Percentiles rank a stretch among this genome's conserved stretches.
phyloP scores from a whole-genome alignment of 2,797 vertebrate species.

The Trichosurus vulpecula region DNA sequence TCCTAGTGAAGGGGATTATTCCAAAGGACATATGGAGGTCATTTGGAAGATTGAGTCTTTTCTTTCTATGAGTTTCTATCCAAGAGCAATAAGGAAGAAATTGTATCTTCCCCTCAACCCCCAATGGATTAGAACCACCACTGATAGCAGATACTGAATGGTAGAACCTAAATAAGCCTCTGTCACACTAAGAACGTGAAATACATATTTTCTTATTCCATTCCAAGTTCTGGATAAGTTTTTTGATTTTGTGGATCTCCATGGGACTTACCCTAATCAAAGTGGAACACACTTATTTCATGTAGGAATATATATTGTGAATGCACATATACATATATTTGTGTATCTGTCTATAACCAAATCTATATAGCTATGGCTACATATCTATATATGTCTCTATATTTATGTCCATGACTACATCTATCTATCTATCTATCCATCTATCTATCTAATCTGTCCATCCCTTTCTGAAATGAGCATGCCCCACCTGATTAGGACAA shows the following conservation, averaged over 20 bases:
- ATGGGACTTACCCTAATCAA: neutral
- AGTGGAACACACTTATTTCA: neutral
- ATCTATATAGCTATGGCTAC: neutral
- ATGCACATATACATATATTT: neutral
- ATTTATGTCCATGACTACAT: neutral
- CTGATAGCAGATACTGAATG: neutral
- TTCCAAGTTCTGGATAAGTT: neutral
- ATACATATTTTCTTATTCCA: neutral
- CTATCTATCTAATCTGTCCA: neutral
- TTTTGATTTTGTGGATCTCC: neutral
- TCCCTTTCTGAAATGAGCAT: neutral
- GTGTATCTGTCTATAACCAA: neutral
- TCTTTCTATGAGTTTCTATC: slow-evolving; percentile 10
- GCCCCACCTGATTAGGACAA: neutral
- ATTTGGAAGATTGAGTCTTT: neutral
- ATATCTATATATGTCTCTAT: too few relatives aligned
- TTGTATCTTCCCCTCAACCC: neutral
- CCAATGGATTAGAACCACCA: neutral
- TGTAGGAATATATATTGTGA: neutral
- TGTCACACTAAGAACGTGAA: neutral
- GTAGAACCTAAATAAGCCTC: neutral
- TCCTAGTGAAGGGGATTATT: neutral
- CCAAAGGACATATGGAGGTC: neutral
- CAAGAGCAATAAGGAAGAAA: slow-evolving; percentile 5
- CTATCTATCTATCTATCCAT: neutral